A percentile compares a stretch with the other conserved stretches of the same genome.
These are phyloP conservation scores for Nycticebus coucang DNA, from an alignment of 2,113 vertebrate genomes.

Conservation along the genomic window DNA sequence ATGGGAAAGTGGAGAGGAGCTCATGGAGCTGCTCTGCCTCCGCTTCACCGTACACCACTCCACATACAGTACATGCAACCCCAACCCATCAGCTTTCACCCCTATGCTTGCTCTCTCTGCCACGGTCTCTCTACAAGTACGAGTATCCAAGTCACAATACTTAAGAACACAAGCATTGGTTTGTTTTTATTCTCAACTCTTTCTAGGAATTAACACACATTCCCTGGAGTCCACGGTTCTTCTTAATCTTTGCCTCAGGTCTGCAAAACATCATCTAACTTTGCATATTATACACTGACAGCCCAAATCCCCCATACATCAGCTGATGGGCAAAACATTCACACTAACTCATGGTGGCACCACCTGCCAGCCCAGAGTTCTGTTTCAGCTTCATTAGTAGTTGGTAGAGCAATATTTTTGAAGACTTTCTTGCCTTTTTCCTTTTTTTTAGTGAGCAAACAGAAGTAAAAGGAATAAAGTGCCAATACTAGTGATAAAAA, in stretches of 20 bases:
- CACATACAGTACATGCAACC: no score
- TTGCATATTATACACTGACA: not conserved
- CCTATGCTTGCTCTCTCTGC: not conserved
- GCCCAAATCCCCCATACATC: not conserved
- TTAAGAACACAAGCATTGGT: not conserved
- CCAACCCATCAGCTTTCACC: not conserved
- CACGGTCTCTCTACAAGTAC: not conserved
- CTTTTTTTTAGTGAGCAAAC: not conserved
- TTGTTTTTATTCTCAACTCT: conserved; percentile 41
- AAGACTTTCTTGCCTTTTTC: not conserved
- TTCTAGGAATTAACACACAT: conserved; percentile 46
- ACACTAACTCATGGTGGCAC: not conserved
- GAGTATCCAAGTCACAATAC: not conserved
- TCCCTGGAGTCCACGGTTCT: not conserved
- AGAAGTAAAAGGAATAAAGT: conserved; percentile 6
- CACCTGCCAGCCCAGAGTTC: not conserved
- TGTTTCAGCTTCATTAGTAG: not conserved
- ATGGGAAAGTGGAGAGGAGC: no score
- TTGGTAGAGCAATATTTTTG: not conserved
- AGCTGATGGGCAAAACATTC: not conserved
- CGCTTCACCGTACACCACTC: no score
- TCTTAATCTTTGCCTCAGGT: not conserved
- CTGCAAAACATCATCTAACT: not conserved
- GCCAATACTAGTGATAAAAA: not conserved
- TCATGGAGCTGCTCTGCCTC: no score